Conservation (phyloP, 2,888 invertebrate species). For the Amblyjoppa fuscipennis region DNA sequence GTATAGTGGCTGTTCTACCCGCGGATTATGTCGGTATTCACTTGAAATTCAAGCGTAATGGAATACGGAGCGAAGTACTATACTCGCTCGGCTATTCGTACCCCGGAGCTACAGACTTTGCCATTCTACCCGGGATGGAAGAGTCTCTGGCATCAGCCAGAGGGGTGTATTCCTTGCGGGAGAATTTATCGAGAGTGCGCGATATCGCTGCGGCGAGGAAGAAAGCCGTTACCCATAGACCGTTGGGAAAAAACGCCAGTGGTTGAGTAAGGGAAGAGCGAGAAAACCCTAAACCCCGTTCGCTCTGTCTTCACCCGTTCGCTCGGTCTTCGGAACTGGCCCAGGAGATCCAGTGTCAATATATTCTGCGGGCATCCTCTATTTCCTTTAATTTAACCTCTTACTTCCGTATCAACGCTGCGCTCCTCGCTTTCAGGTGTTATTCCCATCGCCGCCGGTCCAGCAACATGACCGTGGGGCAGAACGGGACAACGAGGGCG, state of each 20-base stretch:
- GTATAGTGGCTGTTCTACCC: not conserved
- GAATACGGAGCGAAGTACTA: constrained; percentile 3
- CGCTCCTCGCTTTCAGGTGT: constrained; percentile 15
- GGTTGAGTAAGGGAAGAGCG: constrained; percentile 48
- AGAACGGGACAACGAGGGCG: too few relatives aligned
- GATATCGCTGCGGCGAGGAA: constrained; percentile 25
- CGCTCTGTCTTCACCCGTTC: not conserved
- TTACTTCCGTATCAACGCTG: not conserved
- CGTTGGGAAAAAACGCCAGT: constrained; percentile 30
- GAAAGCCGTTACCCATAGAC: constrained; percentile 32
- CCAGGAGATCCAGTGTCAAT: constrained; percentile 27
- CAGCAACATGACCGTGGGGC: not conserved
- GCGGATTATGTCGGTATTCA: not conserved
- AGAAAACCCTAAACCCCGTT: constrained; percentile 46
- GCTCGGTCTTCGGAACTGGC: not conserved
- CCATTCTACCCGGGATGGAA: constrained; percentile 16
- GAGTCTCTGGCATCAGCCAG: constrained; percentile 18
- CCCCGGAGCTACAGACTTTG: constrained; percentile 8
- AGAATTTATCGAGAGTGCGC: constrained; percentile 57
- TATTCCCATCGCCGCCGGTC: constrained; percentile 18
- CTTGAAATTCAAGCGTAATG: constrained; percentile 6
- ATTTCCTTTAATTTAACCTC: constrained; percentile 50
- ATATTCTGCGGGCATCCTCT: constrained; percentile 19
- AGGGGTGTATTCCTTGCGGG: constrained; percentile 53
- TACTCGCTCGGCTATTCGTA: not conserved